A percentile compares a stretch with the other conserved stretches of the same genome.
These are phyloP conservation scores for Xestia ashworthii DNA, from an alignment of 2,888 invertebrate genomes.

Conservation along the genomic window DNA sequence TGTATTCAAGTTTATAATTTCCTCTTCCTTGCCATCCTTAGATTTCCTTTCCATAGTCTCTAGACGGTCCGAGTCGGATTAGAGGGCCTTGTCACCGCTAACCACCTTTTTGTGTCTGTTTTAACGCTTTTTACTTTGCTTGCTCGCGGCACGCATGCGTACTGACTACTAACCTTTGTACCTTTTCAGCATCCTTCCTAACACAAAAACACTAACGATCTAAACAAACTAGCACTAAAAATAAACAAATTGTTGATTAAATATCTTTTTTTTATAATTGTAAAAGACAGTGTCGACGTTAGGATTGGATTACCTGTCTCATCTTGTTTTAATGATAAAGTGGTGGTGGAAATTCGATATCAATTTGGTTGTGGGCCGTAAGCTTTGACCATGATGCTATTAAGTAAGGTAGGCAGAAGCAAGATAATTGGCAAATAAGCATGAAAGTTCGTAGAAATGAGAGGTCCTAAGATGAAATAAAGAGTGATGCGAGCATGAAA, in stretches of 20 bases:
- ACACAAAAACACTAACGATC: slow-evolving; percentile 83
- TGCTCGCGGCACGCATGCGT: slow-evolving; percentile 88
- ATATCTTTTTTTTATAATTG: slow-evolving; percentile 17
- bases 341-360: slow-evolving; percentile 70
- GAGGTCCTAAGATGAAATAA: slow-evolving; percentile 13
- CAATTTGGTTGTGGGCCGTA: slow-evolving; percentile 67
- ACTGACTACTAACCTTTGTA: slow-evolving; percentile 89
- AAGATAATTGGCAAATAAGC: slow-evolving; percentile 28
- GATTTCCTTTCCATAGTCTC: slow-evolving; percentile 69
- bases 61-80: slow-evolving; percentile 66
- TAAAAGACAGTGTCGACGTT: slow-evolving; percentile 41
- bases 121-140: slow-evolving; percentile 85
- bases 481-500: slow-evolving; percentile 7
- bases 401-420: slow-evolving; percentile 4
- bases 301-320: slow-evolving; percentile 77
- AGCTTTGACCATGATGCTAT: slow-evolving; percentile 32
- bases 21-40: slow-evolving; percentile 57
- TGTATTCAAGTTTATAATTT: slow-evolving; percentile 30
- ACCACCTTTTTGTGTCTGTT: slow-evolving; percentile 80
- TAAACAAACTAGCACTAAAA: slow-evolving; percentile 72
- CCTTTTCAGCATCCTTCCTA: slow-evolving; percentile 89
- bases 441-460: slow-evolving; percentile 25
- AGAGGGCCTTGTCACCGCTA: slow-evolving; percentile 83
- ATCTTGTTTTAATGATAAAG: slow-evolving; percentile 73
- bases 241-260: slow-evolving; percentile 20